Conservation (phyloP, 2,113 vertebrate genomes). For the Struthidea cinerea region DNA sequence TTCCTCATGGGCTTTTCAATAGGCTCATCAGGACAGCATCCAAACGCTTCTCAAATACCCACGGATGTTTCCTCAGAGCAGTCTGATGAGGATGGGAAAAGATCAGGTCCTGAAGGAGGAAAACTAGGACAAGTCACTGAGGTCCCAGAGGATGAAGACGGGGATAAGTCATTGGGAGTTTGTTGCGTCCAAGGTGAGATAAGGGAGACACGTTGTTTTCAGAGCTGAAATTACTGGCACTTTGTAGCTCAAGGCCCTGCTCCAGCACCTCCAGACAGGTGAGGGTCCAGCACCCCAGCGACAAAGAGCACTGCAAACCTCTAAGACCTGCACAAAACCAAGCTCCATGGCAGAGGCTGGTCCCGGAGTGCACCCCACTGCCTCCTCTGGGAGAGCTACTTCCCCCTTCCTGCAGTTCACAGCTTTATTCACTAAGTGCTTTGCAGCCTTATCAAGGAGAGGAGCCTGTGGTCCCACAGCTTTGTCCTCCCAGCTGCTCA, state of each 20-base stretch:
- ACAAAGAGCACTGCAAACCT: not conserved
- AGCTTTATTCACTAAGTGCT: not conserved
- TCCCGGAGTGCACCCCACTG: not conserved
- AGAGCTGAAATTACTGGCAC: not conserved
- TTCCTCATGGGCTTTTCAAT: not conserved
- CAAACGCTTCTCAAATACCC: not conserved
- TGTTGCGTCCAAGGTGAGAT: not conserved
- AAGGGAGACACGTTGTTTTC: rapidly evolving
- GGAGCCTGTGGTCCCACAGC: not conserved
- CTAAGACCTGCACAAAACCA: not conserved
- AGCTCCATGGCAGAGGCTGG: not conserved
- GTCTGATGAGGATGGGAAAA: not conserved
- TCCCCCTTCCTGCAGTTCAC: not conserved
- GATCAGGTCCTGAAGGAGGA: not conserved
- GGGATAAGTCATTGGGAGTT: not conserved
- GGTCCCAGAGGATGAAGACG: not conserved
- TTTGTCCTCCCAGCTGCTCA: not conserved
- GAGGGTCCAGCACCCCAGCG: not conserved
- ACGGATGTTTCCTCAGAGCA: not conserved
- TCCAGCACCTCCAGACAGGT: not conserved
- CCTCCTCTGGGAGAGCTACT: not conserved
- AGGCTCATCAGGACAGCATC: not conserved
- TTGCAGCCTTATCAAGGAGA: not conserved
- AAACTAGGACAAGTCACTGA: not conserved
- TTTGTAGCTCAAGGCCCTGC: not conserved